Evolutionary conservation across 1,140 invertebrate species (phyloP).

Genomic region (Drosophila albomicans): DNA sequence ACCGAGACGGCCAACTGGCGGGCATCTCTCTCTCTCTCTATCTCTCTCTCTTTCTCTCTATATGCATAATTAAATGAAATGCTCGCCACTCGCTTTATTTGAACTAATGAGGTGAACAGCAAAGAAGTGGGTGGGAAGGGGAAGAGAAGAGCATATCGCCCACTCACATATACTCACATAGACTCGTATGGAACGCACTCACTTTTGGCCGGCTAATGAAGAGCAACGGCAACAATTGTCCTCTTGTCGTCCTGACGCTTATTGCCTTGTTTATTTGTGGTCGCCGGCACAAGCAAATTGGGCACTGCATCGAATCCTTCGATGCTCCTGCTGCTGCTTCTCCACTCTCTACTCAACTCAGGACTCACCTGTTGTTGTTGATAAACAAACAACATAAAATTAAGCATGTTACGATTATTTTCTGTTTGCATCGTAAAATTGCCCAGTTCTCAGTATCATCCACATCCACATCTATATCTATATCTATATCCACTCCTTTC

Average conservation of each 20-base stretch:
- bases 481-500: background rate
- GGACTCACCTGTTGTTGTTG: constrained; percentile 22
- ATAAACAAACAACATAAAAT: constrained; percentile 72
- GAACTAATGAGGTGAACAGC: constrained; percentile 65
- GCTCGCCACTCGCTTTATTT: constrained; percentile 56
- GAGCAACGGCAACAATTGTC: constrained; percentile 72
- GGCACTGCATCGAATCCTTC: constrained; percentile 3
- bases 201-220: constrained; percentile 57
- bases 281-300: constrained; percentile 48
- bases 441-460: constrained; percentile 5
- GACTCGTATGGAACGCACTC: background rate
- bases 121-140: background rate
- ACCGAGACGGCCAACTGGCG: constrained; percentile 52
- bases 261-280: constrained; percentile 74
- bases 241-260: constrained; percentile 47
- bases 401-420: constrained; percentile 58
- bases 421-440: constrained; percentile 75
- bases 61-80: constrained; percentile 70
- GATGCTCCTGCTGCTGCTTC: constrained; percentile 20
- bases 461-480: background rate
- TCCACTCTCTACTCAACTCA: no score
- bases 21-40: constrained; percentile 11
- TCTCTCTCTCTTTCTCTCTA: no score
- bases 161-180: constrained; percentile 6
- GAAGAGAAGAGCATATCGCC: background rate